Percentiles rank a stretch among this genome's conserved stretches.
Conservation (phyloP, 1,140 invertebrate species). For the Scaptomyza graminum region DNA sequence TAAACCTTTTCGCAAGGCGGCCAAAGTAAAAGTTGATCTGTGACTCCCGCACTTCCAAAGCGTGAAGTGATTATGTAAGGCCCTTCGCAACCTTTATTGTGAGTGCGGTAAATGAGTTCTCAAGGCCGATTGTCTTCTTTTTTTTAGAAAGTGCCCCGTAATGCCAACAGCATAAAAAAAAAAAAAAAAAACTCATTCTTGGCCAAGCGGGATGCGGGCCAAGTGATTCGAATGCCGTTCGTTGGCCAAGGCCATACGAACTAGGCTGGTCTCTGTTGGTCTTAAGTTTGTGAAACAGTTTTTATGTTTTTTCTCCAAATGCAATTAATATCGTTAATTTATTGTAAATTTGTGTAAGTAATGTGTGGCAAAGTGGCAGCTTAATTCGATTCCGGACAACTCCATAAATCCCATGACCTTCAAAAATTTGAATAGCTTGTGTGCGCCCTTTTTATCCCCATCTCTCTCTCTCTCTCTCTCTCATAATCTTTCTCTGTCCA, state of each 20-base stretch:
- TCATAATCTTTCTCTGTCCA: not conserved
- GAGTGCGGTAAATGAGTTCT: conserved; percentile 32
- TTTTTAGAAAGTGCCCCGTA: conserved; percentile 69
- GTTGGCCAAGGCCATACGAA: not conserved
- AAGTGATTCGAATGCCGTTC: not conserved
- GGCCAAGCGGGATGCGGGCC: conserved; percentile 13
- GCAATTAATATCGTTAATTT: conserved; percentile 22
- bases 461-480: not conserved
- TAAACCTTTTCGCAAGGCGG: conserved; percentile 19
- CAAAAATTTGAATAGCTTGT: conserved; percentile 28
- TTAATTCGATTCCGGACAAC: not conserved
- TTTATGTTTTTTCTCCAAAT: not conserved
- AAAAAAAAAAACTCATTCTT: conserved; percentile 27
- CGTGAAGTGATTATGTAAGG: conserved; percentile 61
- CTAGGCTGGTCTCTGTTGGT: not conserved
- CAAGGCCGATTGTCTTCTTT: conserved; percentile 54
- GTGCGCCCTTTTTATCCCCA: conserved; percentile 10
- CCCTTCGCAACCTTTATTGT: conserved; percentile 29
- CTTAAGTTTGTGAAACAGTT: conserved; percentile 18
- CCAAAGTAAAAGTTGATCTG: conserved; percentile 73
- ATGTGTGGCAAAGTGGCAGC: not conserved
- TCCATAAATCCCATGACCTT: conserved; percentile 32
- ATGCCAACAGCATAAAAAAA: conserved; percentile 2
- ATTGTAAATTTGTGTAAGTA: not conserved
- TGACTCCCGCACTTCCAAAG: conserved; percentile 19